These are phyloP conservation scores for Agrotis exclamationis DNA, from an alignment of 2,888 invertebrate species.

Conservation along the genomic window DNA sequence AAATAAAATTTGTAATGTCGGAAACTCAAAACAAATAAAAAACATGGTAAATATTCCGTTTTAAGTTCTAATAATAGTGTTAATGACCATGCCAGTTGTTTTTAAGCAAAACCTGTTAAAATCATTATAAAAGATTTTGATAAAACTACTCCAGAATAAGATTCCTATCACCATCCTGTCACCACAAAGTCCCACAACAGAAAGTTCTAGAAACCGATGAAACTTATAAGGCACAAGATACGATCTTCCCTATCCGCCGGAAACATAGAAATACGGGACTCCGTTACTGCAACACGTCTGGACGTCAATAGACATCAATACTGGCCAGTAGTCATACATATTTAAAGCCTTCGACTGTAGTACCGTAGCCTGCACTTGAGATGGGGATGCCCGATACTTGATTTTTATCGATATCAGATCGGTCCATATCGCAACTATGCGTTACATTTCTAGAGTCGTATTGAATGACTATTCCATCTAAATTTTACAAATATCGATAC, in stretches of 20 bases:
- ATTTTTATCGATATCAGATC: too few species aligned
- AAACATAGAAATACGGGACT: constrained; percentile 43
- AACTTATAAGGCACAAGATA: not conserved
- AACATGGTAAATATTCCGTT: too few species aligned
- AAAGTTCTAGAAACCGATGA: constrained; percentile 7
- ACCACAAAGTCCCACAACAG: not conserved
- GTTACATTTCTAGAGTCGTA: too few species aligned
- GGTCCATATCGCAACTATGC: too few species aligned
- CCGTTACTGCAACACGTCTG: not conserved
- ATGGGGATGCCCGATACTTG: too few species aligned
- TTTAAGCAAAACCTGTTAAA: too few species aligned
- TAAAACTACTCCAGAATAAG: not conserved
- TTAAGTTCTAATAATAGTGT: too few species aligned
- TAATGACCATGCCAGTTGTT: too few species aligned
- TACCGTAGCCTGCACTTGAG: constrained; percentile 51
- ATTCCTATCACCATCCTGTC: not conserved
- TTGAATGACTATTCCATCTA: too few species aligned
- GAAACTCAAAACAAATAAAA: too few species aligned
- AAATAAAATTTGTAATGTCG: too few species aligned
- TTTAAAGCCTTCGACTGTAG: constrained; percentile 50
- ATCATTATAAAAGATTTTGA: not conserved
- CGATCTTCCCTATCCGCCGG: constrained; percentile 30
- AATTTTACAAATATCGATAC: too few species aligned
- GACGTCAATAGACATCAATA: not conserved
- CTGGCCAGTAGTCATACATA: constrained; percentile 42